These are phyloP conservation scores for Agrilus cyanescens DNA, from an alignment of 2,888 invertebrate genomes.

Conservation along the genomic window DNA sequence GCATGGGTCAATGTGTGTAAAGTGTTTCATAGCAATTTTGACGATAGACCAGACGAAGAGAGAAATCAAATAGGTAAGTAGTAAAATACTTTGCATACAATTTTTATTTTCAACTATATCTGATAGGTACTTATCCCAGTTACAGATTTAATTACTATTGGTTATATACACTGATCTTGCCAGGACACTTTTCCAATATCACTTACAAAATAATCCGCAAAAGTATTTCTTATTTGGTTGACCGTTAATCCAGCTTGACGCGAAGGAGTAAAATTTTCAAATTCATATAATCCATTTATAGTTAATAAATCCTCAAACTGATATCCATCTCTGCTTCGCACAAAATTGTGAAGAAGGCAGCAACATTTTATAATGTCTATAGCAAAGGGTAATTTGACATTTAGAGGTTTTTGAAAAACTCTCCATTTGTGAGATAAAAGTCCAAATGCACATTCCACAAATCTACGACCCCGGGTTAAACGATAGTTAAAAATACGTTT, in stretches of 20 bases:
- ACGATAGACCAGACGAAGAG: no score
- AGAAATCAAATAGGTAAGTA: no score
- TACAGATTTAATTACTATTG: not conserved
- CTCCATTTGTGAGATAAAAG: slow-evolving; percentile 6
- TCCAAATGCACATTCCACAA: slow-evolving; percentile 4
- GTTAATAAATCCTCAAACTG: slow-evolving; percentile 1
- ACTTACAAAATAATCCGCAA: slow-evolving; percentile 1
- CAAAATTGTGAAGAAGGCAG: slow-evolving; percentile 7
- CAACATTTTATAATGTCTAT: not conserved
- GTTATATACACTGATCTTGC: not conserved
- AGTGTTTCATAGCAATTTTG: no score
- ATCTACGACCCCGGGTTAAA: not conserved
- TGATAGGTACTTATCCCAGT: no score
- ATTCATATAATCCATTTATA: slow-evolving; percentile 1
- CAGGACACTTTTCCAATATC: not conserved
- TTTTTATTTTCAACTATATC: no score
- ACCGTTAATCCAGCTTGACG: not conserved
- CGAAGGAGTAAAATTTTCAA: no score
- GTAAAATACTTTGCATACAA: no score
- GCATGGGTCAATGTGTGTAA: no score
- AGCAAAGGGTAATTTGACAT: slow-evolving; percentile 1
- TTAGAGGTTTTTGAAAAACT: slow-evolving; percentile 4
- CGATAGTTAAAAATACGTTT: slow-evolving; percentile 3
- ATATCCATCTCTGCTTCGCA: slow-evolving; percentile 3
- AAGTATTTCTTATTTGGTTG: not conserved